Evolutionary conservation across 1,140 invertebrate genomes (phyloP).

Genomic region (Caenorhabditis tropicalis): DNA sequence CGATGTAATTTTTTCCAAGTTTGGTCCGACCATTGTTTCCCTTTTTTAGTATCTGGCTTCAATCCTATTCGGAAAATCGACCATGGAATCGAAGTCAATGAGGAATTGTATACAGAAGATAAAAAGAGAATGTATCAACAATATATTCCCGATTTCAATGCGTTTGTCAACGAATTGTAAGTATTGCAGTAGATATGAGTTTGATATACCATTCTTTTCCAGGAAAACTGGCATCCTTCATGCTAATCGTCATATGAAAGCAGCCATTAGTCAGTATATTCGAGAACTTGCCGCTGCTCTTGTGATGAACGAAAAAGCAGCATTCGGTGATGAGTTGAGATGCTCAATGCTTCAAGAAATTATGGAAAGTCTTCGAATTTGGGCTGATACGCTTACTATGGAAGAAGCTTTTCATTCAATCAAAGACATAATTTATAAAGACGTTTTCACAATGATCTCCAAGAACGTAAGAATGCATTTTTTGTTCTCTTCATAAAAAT

Average conservation of each 20-base stretch:
- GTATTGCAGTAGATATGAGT: neutral
- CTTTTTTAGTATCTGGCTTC: neutral
- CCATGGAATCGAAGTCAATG: slow-evolving; percentile 12
- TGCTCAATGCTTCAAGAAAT: slow-evolving; percentile 33
- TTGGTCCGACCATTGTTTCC: neutral
- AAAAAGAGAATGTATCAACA: neutral
- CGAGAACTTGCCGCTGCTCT: neutral
- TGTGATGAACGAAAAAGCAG: slow-evolving; percentile 7
- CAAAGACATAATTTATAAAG: neutral
- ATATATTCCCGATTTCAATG: neutral
- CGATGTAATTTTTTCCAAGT: neutral
- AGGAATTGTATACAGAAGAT: neutral
- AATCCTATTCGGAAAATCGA: neutral
- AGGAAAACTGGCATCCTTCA: slow-evolving; percentile 19
- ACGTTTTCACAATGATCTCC: neutral
- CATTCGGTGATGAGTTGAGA: neutral
- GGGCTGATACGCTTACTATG: neutral
- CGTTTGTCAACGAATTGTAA: slow-evolving; percentile 24
- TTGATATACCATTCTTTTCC: neutral
- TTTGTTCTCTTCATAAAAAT: no score
- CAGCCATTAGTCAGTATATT: neutral
- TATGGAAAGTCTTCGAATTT: slow-evolving; percentile 30
- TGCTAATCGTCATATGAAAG: slow-evolving; percentile 2
- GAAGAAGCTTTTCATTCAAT: neutral
- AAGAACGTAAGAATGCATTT: neutral